Evolutionary conservation across 2,888 invertebrate species (phyloP), one percentile per base, ranked within the genome.

Genomic region (Orgyia antiqua): DNA sequence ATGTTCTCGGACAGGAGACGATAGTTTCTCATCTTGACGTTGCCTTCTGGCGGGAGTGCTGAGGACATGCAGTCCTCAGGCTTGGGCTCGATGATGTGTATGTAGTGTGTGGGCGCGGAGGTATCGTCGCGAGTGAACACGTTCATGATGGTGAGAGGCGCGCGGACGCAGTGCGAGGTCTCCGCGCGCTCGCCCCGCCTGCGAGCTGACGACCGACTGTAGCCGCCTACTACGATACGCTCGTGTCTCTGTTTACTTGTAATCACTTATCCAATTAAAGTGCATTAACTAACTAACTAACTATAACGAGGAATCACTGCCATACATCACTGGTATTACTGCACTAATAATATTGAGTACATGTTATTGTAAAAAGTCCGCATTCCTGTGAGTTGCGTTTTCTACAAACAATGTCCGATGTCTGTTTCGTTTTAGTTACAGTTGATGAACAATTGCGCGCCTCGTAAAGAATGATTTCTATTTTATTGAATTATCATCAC

Each of bases 1-100:
- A 86, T 45, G 59, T 69, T 70, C 35, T 82, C 73, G 54, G 66
- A 64, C 24, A 82, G 54, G 33, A 72, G 41, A 24, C 77, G 68
- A 54, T 82, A 84, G 62, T 77, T 78, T 40, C 65, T 66, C 27
- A 71, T 48, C 46, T 75, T 78, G 29, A 76, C 70, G 63, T 80
- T 74, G 30, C 75, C 77, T 36, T 83, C 82, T 1, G 78, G 73
- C 10, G 73, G 73, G 19, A 75, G 60, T 2, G 63, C 45, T 28
- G 51, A 48, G 33, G 62, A 33, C 40, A 65, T 58, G 52, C 73
- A 75, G 51, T 66, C 57, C 32, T 62, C 69, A 29, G 67, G 60
- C 38, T 50, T 58, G 3, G 82, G 73, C 33, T 80, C 73, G 27
- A 68, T 60, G 44, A 80, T 68, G 41, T 75, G 68, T 38, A 82